Conservation (phyloP, 2,888 invertebrate genomes). For the Mimachlamys varia region DNA sequence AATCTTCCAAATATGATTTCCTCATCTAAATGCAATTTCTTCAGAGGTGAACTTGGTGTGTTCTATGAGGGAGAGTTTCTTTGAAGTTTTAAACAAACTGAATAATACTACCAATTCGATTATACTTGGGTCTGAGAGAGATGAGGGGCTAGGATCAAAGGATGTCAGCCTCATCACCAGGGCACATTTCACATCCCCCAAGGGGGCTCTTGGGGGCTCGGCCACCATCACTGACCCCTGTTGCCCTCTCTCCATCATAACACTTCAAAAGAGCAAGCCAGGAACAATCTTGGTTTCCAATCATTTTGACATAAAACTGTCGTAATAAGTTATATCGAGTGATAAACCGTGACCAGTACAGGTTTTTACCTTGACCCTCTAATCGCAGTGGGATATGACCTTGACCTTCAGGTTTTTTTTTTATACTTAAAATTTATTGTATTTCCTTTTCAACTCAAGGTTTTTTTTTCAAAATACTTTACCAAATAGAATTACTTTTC, state of each 20-base stretch:
- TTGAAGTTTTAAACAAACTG: not conserved
- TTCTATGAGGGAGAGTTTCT: not conserved
- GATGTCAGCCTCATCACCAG: not conserved
- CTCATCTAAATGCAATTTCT: not conserved
- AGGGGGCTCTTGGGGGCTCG: not conserved
- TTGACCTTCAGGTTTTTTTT: not conserved
- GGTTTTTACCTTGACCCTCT: not conserved
- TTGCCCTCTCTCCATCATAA: not conserved
- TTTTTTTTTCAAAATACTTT: too few species aligned
- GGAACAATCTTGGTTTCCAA: not conserved
- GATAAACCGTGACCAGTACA: not conserved
- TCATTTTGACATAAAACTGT: not conserved
- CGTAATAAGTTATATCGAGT: not conserved
- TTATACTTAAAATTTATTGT: not conserved
- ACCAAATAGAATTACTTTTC: too few species aligned
- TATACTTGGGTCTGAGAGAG: not conserved
- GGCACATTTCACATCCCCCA: not conserved
- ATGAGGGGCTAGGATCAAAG: not conserved
- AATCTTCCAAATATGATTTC: not conserved
- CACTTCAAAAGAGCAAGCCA: not conserved
- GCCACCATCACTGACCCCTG: not conserved
- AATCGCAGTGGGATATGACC: not conserved
- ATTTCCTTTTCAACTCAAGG: too few species aligned
- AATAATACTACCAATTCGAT: not conserved
- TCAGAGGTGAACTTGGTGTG: not conserved